phyloP scores from a whole-genome alignment of 2,797 vertebrate genomes.

The Neosalanx taihuensis region DNA sequence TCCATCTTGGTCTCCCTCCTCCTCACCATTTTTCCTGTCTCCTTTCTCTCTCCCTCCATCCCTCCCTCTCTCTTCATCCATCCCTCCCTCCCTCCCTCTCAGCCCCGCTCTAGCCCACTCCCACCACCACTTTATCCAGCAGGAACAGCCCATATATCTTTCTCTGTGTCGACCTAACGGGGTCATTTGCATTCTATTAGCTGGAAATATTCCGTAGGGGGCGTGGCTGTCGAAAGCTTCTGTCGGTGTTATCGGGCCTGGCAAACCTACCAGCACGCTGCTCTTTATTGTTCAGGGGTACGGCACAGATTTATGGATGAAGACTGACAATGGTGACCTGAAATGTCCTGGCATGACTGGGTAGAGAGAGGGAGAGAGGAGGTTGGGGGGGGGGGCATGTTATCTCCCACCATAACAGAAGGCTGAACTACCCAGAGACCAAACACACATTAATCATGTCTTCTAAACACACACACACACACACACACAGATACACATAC shows the following conservation, averaged over 20 bases:
- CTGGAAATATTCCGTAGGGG: conserved; percentile 67
- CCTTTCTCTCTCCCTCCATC: too few relatives aligned
- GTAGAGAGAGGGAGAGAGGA: neutral
- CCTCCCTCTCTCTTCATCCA: neutral
- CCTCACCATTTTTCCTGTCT: neutral
- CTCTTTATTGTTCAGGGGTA: conserved; percentile 54
- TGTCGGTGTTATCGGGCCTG: conserved; percentile 52
- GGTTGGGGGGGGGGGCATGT: conserved; percentile 32
- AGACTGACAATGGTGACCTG: conserved; percentile 38
- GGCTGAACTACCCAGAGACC: conserved; percentile 20
- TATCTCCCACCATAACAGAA: conserved; percentile 42
- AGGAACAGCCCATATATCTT: conserved; percentile 55
- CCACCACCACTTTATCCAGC: conserved; percentile 23
- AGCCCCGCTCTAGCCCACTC: conserved; percentile 3
- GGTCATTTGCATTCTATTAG: conserved; percentile 64
- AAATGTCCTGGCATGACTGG: conserved; percentile 26
- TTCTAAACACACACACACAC: conserved; percentile 11
- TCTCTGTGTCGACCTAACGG: conserved; percentile 35
- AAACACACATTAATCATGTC: conserved; percentile 66
- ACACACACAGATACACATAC: conserved; percentile 13
- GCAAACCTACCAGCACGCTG: conserved; percentile 34
- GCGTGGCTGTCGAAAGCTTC: conserved; percentile 36
- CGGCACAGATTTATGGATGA: conserved; percentile 43
- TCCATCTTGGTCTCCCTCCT: neutral
- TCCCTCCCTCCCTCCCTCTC: neutral